A percentile compares a stretch with the other conserved stretches of the same genome.
Conservation (phyloP, 2,113 vertebrate species). For the Misgurnus anguillicaudatus region DNA sequence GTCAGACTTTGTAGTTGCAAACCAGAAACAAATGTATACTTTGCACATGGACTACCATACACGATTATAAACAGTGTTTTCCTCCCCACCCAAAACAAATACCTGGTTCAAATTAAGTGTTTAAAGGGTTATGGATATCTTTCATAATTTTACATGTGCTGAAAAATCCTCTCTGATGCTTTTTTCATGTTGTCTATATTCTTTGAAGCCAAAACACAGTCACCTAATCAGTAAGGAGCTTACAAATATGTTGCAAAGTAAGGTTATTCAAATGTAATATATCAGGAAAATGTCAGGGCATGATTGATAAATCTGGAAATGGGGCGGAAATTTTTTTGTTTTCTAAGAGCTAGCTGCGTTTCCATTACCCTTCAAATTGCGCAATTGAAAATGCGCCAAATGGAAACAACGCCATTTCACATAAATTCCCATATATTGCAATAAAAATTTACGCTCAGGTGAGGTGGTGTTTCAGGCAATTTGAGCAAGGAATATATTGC, state of each 20-base stretch:
- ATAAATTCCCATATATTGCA: too few relatives aligned
- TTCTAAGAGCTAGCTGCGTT: conserved; percentile 51
- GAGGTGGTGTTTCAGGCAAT: too few relatives aligned
- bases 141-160: conserved; percentile 57
- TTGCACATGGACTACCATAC: conserved; percentile 60
- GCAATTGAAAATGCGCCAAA: too few relatives aligned
- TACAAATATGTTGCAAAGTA: conserved; percentile 56
- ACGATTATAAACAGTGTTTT: conserved; percentile 59
- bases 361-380: too few relatives aligned
- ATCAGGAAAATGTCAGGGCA: conserved; percentile 48
- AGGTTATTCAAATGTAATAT: conserved; percentile 61
- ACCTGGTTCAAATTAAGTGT: conserved; percentile 66
- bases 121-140: conserved; percentile 54
- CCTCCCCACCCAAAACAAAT: conserved; percentile 46
- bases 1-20: conserved; percentile 78
- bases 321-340: conserved; percentile 47
- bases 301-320: conserved; percentile 62
- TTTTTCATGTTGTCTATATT: conserved; percentile 47
- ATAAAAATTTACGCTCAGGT: too few relatives aligned
- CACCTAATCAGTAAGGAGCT: conserved; percentile 53
- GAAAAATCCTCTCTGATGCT: conserved; percentile 46
- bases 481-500: too few relatives aligned
- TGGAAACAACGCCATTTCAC: too few relatives aligned
- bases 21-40: conserved; percentile 80
- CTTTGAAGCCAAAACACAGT: conserved; percentile 48